Percentiles rank a stretch among this genome's conserved stretches.
Evolutionary conservation across 2,797 vertebrate species (phyloP).

Genomic region (Babyrousa celebensis): DNA sequence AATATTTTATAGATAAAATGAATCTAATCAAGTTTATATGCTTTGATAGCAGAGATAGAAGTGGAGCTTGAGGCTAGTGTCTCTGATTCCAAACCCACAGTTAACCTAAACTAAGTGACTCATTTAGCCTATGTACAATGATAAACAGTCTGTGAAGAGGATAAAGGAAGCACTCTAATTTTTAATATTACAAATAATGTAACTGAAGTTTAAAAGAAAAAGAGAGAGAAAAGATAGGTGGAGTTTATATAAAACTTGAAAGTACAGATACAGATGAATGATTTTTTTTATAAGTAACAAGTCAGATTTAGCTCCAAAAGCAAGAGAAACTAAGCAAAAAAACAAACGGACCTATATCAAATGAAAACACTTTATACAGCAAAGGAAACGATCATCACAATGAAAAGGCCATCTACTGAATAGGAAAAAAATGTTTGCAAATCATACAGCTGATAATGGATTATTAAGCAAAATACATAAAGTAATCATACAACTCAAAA

Average conservation of each 20-base stretch:
- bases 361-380: background rate
- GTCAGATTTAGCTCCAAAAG: background rate
- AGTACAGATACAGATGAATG: background rate
- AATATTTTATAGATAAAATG: slow-evolving; percentile 21
- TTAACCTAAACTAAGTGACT: background rate
- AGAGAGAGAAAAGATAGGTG: background rate
- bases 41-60: background rate
- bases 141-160: background rate
- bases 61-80: background rate
- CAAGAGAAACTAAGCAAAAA: background rate
- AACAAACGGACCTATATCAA: background rate
- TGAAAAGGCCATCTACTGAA: background rate
- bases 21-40: background rate
- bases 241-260: background rate
- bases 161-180: background rate
- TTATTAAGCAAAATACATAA: background rate
- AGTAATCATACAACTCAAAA: background rate
- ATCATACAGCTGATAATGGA: background rate
- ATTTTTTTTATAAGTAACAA: background rate
- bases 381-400: background rate
- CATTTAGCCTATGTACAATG: background rate
- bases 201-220: background rate
- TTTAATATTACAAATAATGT: background rate
- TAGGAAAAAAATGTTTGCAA: background rate
- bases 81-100: background rate